Evolutionary conservation across 2,797 vertebrate genomes (phyloP).

Genomic region (Acipenser oxyrinchus): DNA sequence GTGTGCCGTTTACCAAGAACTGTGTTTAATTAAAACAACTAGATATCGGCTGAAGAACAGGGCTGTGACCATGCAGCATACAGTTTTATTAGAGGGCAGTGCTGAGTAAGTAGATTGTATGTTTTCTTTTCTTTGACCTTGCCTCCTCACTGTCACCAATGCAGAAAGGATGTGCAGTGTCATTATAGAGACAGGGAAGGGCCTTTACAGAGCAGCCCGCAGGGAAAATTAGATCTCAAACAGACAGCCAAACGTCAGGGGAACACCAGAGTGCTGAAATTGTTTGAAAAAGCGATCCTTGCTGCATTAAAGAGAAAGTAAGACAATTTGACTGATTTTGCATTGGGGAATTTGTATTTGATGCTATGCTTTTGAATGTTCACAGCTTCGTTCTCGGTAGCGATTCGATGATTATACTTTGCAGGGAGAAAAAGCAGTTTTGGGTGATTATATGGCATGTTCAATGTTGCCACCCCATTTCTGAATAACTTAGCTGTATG

Average conservation of each 20-base stretch:
- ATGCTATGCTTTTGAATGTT: constrained; percentile 3
- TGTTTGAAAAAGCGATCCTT: constrained; percentile 55
- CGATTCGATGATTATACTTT: constrained; percentile 13
- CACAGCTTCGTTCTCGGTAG: constrained; percentile 20
- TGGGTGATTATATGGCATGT: constrained; percentile 23
- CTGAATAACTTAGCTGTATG: background rate
- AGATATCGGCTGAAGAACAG: background rate
- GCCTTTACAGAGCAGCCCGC: constrained; percentile 45
- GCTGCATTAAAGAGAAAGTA: constrained; percentile 38
- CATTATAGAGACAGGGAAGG: constrained; percentile 39
- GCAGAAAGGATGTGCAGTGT: constrained; percentile 51
- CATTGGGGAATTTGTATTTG: constrained; percentile 15
- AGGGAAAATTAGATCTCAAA: constrained; percentile 53
- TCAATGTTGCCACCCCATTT: constrained; percentile 21
- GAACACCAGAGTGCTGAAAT: constrained; percentile 47
- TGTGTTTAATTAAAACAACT: constrained; percentile 1
- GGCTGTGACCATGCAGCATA: background rate
- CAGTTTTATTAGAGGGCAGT: background rate
- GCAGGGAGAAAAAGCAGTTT: constrained; percentile 17
- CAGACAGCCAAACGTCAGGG: constrained; percentile 43
- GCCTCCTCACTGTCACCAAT: constrained; percentile 38
- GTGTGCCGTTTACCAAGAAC: constrained; percentile 8
- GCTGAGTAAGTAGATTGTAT: constrained; percentile 24
- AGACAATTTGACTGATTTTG: constrained; percentile 32
- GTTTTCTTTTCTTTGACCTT: constrained; percentile 32